phyloP scores from a whole-genome alignment of 2,797 vertebrate genomes.

The Knipowitschia caucasica region DNA sequence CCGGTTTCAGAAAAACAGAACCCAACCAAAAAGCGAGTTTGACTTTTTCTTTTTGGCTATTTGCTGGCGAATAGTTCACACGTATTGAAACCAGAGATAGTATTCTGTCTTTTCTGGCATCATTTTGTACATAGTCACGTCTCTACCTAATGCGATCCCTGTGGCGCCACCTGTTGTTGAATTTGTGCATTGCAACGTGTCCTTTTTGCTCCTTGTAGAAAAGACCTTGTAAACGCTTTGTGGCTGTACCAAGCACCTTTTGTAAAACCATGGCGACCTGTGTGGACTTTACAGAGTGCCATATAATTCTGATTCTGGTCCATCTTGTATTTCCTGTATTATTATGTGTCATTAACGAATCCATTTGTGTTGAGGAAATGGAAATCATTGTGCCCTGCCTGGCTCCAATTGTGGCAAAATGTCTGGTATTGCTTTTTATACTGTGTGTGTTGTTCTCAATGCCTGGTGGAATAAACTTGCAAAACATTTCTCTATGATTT shows the following conservation, averaged over 20 bases:
- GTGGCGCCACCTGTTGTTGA: conserved; percentile 54
- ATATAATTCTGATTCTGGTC: conserved; percentile 29
- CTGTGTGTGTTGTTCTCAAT: conserved; percentile 61
- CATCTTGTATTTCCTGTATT: conserved; percentile 18
- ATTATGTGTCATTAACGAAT: conserved; percentile 51
- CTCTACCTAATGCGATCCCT: background rate
- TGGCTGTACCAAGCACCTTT: conserved; percentile 50
- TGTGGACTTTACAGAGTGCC: conserved; percentile 44
- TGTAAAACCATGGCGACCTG: conserved; percentile 29
- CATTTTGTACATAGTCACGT: background rate
- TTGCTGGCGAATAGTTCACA: conserved; percentile 70
- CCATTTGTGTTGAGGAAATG: conserved; percentile 44
- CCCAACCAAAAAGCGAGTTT: background rate
- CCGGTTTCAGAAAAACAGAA: no score
- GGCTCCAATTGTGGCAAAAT: conserved; percentile 58
- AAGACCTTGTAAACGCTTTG: conserved; percentile 17
- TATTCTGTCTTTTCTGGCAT: conserved; percentile 7
- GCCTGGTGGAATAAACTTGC: conserved; percentile 70
- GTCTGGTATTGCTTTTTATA: conserved; percentile 70
- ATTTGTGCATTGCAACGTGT: background rate
- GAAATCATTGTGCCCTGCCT: conserved; percentile 17
- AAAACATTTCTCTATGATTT: conserved; percentile 25
- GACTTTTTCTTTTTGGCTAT: conserved; percentile 45
- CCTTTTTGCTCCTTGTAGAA: conserved; percentile 6
- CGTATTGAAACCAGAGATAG: conserved; percentile 15